Evolutionary conservation across 2,888 invertebrate genomes (phyloP).

Genomic region (Pristionchus exspectatus): DNA sequence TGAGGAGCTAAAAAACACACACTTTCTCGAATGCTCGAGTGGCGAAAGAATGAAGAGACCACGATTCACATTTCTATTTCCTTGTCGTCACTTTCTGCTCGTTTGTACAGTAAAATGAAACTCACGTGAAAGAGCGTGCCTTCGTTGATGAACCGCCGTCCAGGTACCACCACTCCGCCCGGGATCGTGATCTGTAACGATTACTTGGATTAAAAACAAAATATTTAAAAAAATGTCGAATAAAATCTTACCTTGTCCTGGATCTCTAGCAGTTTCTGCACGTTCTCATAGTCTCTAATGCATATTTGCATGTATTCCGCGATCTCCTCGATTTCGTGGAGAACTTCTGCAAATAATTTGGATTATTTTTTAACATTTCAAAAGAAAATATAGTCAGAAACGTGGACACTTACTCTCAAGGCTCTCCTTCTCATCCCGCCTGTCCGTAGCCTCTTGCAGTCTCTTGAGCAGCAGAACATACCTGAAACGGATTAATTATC

Average conservation of each 20-base stretch:
- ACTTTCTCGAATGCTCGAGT: too few relatives aligned
- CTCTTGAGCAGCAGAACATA: slow-evolving; percentile 51
- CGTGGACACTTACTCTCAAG: not conserved
- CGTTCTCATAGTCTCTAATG: slow-evolving; percentile 48
- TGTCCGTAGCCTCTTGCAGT: not conserved
- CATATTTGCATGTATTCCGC: slow-evolving; percentile 41
- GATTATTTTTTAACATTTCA: not conserved
- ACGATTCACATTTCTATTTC: too few relatives aligned
- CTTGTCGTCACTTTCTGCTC: not conserved
- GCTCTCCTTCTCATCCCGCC: not conserved
- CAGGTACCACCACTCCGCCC: slow-evolving; percentile 38
- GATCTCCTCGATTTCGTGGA: slow-evolving; percentile 37
- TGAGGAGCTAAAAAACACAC: too few relatives aligned
- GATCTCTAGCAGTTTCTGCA: slow-evolving; percentile 47
- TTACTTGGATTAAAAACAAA: too few relatives aligned
- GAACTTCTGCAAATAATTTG: not conserved
- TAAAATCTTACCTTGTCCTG: slow-evolving; percentile 11
- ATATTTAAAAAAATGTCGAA: not conserved
- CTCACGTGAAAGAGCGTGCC: slow-evolving; percentile 52
- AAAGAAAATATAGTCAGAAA: too few relatives aligned
- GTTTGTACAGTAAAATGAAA: not conserved
- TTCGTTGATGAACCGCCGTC: slow-evolving; percentile 49
- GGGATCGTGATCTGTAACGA: slow-evolving; percentile 6
- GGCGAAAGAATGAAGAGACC: not conserved
- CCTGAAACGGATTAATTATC: slow-evolving; percentile 2